Evolutionary conservation across 2,888 invertebrate genomes (phyloP).

Genomic region (Aradus depressus): DNA sequence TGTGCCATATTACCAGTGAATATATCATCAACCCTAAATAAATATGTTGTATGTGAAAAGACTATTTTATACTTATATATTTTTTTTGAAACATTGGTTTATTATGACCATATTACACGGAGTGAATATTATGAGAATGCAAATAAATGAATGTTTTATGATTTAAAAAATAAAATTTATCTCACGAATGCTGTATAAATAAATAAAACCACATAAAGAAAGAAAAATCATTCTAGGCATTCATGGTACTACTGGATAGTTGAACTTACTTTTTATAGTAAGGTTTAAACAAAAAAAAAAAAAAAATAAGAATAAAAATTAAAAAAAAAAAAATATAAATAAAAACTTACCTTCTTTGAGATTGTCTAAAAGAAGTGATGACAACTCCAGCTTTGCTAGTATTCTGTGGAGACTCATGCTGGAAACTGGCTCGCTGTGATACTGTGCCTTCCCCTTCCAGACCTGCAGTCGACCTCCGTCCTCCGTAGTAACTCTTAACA

Average conservation of each 20-base stretch:
- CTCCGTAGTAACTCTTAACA: conserved; percentile 41
- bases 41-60: too few relatives aligned
- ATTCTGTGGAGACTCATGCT: conserved; percentile 47
- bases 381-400: conserved; percentile 76
- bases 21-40: too few relatives aligned
- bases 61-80: too few relatives aligned
- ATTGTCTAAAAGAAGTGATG: conserved; percentile 78
- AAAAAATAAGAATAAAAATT: conserved; percentile 5
- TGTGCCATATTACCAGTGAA: too few relatives aligned
- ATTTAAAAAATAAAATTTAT: too few relatives aligned
- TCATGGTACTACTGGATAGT: not conserved
- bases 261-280: not conserved
- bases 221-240: too few relatives aligned
- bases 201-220: too few relatives aligned
- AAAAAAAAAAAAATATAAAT: not conserved
- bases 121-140: too few relatives aligned
- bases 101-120: too few relatives aligned
- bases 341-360: conserved; percentile 61
- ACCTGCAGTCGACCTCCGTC: conserved; percentile 27
- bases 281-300: conserved; percentile 2
- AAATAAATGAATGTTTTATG: too few relatives aligned
- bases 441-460: conserved; percentile 26
- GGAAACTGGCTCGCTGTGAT: conserved; percentile 45
- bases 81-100: too few relatives aligned
- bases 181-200: too few relatives aligned